A percentile compares a stretch with the other conserved stretches of the same genome.
These are phyloP conservation scores for Calliphora vicina DNA, from an alignment of 1,140 invertebrate genomes.

Conservation along the genomic window DNA sequence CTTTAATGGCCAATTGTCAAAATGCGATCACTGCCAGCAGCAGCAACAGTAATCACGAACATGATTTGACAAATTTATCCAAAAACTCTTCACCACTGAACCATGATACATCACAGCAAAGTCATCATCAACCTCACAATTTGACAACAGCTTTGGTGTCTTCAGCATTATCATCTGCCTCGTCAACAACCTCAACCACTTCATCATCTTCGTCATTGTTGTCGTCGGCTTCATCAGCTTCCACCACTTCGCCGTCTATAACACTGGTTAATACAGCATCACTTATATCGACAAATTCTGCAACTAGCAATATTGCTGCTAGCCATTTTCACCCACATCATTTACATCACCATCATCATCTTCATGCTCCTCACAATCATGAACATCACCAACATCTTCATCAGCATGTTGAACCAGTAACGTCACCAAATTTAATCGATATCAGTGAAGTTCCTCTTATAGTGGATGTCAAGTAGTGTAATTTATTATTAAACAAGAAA, in stretches of 20 bases:
- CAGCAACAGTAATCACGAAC: slow-evolving; percentile 8
- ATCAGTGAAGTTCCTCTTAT: slow-evolving; percentile 63
- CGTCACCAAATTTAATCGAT: slow-evolving; percentile 63
- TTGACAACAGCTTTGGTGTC: slow-evolving; percentile 46
- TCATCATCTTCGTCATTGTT: slow-evolving; percentile 43
- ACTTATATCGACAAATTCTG: slow-evolving; percentile 37
- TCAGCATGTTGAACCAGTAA: slow-evolving; percentile 48
- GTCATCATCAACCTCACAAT: slow-evolving; percentile 37
- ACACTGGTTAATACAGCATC: slow-evolving; percentile 49
- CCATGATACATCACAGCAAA: slow-evolving; percentile 40
- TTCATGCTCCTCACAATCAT: slow-evolving; percentile 36
- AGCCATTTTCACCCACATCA: slow-evolving; percentile 40
- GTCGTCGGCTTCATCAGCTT: slow-evolving; percentile 40
- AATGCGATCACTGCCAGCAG: slow-evolving; percentile 49
- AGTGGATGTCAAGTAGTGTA: slow-evolving; percentile 63
- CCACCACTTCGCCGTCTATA: slow-evolving; percentile 42
- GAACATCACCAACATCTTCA: slow-evolving; percentile 45
- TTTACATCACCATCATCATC: neutral
- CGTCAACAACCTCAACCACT: slow-evolving; percentile 39
- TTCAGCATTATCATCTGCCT: slow-evolving; percentile 54
- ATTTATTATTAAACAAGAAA: slow-evolving; percentile 42
- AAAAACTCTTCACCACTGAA: slow-evolving; percentile 29
- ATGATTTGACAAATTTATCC: slow-evolving; percentile 19
- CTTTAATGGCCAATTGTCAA: slow-evolving; percentile 47
- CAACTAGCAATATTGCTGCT: slow-evolving; percentile 42